Evolutionary conservation across 2,888 invertebrate species (phyloP), one percentile per base, ranked within the genome.

Genomic region (Dromius quadrimaculatus): DNA sequence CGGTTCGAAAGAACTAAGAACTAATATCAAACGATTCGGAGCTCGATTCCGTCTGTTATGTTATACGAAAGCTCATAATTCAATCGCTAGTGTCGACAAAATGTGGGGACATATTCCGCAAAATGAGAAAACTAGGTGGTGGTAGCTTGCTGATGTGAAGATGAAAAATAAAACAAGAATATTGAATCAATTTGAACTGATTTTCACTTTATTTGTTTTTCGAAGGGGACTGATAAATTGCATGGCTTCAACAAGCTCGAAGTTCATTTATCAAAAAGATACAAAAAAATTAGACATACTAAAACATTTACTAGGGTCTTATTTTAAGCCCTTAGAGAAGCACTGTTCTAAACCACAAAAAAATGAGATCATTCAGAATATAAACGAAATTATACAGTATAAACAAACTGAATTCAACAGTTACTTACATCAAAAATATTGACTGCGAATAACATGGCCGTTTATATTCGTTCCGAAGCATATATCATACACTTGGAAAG

Each of bases 21-120:
- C 63, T 63, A 63, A 63, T 63, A 63, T 63, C 32, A 61, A 45
- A 11, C 41, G 45, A 63, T 23, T 62, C 62, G 11, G 62, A 23
- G 62, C 41, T 62, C 62, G 45, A 63, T 63, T 63, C 63, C 28
- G 43, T 34, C 54, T 11, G 28, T 54, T 34, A 57, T 34, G 32
- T 20, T 23, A 63, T 63, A 28, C 28, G 45, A 28, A 32, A 45
- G 63, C 43, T 45, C 63, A 63, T 63, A 63, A 63, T 43, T 63
- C 63, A 63, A 63, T 63, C 43, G 59, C 23, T 15, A 17, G 47
- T 28, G 23, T 22, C 54, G 50, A 11, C 50, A 20, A 17, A 8
- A 15, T 17, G 45, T 11, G 45, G 4, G 9, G 1, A 20, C 20
- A 20, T n/a, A 47, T 19, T n/a, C 47, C 11, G 6, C 3, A 47